These are phyloP conservation scores for Merodon equestris DNA, from an alignment of 2,888 invertebrate genomes.

Conservation along the genomic window DNA sequence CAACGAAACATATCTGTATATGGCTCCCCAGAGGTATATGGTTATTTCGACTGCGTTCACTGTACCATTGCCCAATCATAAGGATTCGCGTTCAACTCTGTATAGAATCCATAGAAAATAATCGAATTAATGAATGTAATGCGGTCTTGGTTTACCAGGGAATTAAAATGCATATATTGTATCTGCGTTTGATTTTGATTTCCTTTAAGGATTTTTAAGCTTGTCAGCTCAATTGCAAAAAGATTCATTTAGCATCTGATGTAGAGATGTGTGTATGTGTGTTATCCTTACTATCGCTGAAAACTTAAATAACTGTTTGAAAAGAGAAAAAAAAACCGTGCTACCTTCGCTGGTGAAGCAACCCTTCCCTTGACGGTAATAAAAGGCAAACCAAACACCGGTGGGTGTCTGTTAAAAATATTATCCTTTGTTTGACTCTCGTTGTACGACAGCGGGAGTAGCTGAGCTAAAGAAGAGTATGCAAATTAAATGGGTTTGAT, in stretches of 20 bases:
- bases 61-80: no score
- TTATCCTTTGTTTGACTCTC: slow-evolving; percentile 65
- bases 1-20: slow-evolving; percentile 31
- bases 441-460: slow-evolving; percentile 22
- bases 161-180: no score
- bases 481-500: slow-evolving; percentile 69
- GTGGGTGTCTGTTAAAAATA: slow-evolving; percentile 66
- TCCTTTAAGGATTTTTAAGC: no score
- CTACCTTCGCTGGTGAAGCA: slow-evolving; percentile 17
- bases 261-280: no score
- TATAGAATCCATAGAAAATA: no score
- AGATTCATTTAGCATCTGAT: no score
- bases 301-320: slow-evolving; percentile 38
- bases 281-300: slow-evolving; percentile 34
- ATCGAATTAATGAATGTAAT: no score
- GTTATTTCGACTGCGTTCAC: no score
- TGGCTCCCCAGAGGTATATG: slow-evolving; percentile 40
- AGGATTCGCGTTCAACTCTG: no score
- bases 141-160: no score
- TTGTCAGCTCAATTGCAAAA: no score
- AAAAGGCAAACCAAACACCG: slow-evolving; percentile 65
- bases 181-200: no score
- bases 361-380: slow-evolving; percentile 60
- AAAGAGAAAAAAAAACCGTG: slow-evolving; percentile 21
- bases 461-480: slow-evolving; percentile 55